Evolutionary conservation across 2,888 invertebrate species (phyloP).

Genomic region (Vandiemenella viatica): DNA sequence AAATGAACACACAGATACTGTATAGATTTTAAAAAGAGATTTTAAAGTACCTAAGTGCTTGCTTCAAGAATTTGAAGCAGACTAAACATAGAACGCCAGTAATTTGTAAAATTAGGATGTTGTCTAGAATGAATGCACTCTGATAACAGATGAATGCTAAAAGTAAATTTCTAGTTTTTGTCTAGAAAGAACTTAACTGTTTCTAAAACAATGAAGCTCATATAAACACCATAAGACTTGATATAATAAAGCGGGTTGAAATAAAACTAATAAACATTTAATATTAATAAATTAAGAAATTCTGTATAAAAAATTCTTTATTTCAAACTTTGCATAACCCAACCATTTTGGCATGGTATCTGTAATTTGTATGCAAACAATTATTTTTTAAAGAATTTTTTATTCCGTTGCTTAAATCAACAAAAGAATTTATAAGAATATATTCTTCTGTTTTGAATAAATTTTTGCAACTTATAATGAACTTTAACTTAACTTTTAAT

Average conservation of each 20-base stretch:
- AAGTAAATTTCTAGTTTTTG: constrained; percentile 10
- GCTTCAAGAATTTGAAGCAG: constrained; percentile 9
- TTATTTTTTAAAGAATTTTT: neutral
- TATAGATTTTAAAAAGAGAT: constrained; percentile 8
- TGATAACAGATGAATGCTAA: constrained; percentile 11
- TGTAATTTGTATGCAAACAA: neutral
- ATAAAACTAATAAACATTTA: constrained; percentile 10
- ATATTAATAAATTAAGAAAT: constrained; percentile 9
- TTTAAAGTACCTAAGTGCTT: constrained; percentile 12
- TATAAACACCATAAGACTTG: constrained; percentile 15
- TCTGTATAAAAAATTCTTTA: neutral
- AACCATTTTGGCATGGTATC: neutral
- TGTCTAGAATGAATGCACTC: constrained; percentile 10
- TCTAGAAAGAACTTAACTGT: constrained; percentile 6
- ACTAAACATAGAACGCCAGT: constrained; percentile 6
- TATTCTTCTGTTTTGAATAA: neutral
- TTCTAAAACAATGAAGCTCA: constrained; percentile 11
- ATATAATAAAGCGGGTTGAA: constrained; percentile 14
- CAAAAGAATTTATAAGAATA: neutral
- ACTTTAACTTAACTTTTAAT: too few species aligned
- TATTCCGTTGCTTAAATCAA: neutral
- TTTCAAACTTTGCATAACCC: neutral
- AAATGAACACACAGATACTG: constrained; percentile 5
- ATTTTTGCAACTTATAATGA: too few species aligned
- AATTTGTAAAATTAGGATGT: constrained; percentile 5